Evolutionary conservation across 2,888 invertebrate species (phyloP), one percentile per base, ranked within the genome.

Genomic region (Amitus sp.): DNA sequence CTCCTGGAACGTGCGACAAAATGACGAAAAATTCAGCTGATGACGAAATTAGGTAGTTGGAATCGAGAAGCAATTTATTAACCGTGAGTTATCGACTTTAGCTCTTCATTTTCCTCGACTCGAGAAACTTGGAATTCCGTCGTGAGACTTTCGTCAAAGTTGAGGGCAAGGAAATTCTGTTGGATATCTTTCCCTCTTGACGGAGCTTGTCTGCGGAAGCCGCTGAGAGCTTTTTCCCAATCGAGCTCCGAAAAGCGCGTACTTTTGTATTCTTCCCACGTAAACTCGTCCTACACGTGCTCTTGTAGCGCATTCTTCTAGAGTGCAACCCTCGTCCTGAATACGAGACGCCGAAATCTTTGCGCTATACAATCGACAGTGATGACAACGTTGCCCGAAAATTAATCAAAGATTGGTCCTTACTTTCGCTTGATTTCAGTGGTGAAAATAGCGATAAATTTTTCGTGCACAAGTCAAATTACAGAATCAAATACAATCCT

Each of bases 331-430:
- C 67, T 58, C 62, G 52, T 30, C 52, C 61, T 56, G 66, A 66
- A 63, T 66, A 66, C 65, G 66, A 67, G 64, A 68, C 61, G 64
- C 66, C 60, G 66, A 64, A 67, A 68, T 67, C 63, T 64, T 65
- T 62, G 39, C 46, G 55, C 67, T 62, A 71, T 76, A 68, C 70
- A 73, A 75, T 75, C 70, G 57, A 64, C 37, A 15, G 15, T 15
- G 13, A 15, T 71, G 57, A 64, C 37, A 15, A 37, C 37, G 13
- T 37, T 7, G 23, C 4, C 7, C 23, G 7, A 23, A 23, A 7
- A 23, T 5, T 23, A 23, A n/a, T n/a, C n/a, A n/a, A n/a, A n/a
- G n/a, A n/a, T n/a, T n/a, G n/a, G n/a, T n/a, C n/a, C n/a, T n/a
- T n/a, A n/a, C n/a, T n/a, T n/a, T n/a, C n/a, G n/a, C n/a, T n/a